A percentile compares a stretch with the other conserved stretches of the same genome.
Evolutionary conservation across 2,113 vertebrate genomes (phyloP).

Genomic region (Proteles cristata): DNA sequence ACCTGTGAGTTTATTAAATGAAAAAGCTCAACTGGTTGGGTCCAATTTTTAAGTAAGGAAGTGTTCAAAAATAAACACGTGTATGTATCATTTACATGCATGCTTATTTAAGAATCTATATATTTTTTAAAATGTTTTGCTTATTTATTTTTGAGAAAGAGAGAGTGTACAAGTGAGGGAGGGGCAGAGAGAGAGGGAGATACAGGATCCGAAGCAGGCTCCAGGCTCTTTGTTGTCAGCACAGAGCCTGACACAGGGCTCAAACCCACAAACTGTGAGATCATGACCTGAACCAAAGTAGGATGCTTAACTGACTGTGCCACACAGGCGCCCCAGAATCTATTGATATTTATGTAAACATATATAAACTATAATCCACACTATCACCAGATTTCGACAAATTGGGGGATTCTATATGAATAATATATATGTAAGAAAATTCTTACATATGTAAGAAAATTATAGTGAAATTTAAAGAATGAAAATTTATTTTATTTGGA

Average conservation of each 20-base stretch:
- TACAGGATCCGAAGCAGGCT: too few species aligned
- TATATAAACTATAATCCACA: not conserved
- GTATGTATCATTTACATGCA: not conserved
- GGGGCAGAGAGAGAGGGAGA: too few species aligned
- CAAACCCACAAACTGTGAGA: too few species aligned
- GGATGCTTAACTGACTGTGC: too few species aligned
- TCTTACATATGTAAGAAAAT: not conserved
- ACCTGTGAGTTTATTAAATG: not conserved
- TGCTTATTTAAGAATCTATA: not conserved
- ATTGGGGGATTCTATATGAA: not conserved
- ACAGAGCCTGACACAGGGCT: too few species aligned
- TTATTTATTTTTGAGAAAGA: too few species aligned
- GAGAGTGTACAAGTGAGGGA: too few species aligned
- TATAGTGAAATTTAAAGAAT: not conserved
- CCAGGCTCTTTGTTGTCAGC: too few species aligned
- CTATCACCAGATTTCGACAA: not conserved
- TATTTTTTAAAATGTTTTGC: not conserved
- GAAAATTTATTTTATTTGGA: not conserved
- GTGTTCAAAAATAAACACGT: not conserved
- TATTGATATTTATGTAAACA: not conserved
- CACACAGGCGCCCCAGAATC: not conserved
- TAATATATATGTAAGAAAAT: not conserved
- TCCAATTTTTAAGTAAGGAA: not conserved
- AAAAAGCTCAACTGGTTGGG: not conserved
- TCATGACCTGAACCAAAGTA: too few species aligned